Percentiles rank a stretch among this genome's conserved stretches.
These are phyloP conservation scores for Papilio demoleus DNA, from an alignment of 2,888 invertebrate species.

Conservation along the genomic window DNA sequence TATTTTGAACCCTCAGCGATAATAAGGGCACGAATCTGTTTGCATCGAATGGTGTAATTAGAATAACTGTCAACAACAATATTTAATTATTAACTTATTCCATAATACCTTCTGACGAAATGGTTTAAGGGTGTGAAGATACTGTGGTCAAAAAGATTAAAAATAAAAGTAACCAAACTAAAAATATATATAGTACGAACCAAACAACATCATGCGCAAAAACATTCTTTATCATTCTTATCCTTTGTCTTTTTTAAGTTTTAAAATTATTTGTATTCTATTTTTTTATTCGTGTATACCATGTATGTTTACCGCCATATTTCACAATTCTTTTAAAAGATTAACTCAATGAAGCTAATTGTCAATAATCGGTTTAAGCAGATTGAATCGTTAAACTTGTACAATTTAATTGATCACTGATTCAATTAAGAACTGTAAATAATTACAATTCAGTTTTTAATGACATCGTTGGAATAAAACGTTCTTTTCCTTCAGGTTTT, in stretches of 20 bases:
- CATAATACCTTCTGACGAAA: too few relatives aligned
- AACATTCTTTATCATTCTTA: slow-evolving; percentile 11
- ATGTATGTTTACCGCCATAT: too few relatives aligned
- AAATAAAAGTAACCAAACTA: not conserved
- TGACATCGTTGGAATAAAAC: not conserved
- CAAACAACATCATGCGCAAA: slow-evolving; percentile 1
- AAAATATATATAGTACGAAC: not conserved
- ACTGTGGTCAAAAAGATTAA: not conserved
- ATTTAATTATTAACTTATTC: not conserved
- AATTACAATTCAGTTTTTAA: not conserved
- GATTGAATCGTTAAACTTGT: not conserved
- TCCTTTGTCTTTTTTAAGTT: not conserved
- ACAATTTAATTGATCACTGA: slow-evolving; percentile 2
- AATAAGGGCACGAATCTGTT: not conserved
- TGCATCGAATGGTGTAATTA: not conserved
- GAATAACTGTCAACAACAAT: not conserved
- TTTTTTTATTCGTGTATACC: not conserved
- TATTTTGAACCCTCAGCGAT: not conserved
- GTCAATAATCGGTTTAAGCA: not conserved
- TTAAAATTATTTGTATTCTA: not conserved
- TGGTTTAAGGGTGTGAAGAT: not conserved
- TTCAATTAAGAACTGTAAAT: slow-evolving; percentile 17
- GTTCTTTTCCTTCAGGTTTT: too few relatives aligned
- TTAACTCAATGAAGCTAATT: not conserved
- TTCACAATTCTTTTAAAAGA: not conserved